Conservation (phyloP, 2,888 invertebrate genomes). For the Morinoia aosen region DNA sequence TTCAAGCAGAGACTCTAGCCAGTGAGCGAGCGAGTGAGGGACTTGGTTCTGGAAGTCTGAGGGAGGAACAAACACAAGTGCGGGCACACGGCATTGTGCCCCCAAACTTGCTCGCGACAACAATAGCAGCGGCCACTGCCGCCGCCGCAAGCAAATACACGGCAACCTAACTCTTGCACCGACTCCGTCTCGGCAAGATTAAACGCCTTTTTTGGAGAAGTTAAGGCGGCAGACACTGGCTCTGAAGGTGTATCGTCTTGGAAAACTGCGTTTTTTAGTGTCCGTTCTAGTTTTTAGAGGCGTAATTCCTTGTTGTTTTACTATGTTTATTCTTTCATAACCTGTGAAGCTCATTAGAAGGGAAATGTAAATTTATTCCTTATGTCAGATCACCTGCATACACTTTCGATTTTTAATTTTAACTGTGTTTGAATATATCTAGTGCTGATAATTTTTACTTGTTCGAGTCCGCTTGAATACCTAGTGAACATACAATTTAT, state of each 20-base stretch:
- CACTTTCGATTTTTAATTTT: neutral
- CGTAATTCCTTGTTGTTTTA: too few relatives aligned
- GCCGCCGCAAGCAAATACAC: neutral
- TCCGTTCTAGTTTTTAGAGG: too few relatives aligned
- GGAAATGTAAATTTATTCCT: too few relatives aligned
- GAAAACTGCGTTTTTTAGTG: neutral
- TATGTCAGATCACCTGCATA: too few relatives aligned
- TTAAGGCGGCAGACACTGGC: neutral
- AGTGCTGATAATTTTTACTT: neutral
- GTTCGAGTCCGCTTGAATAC: neutral
- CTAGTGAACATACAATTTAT: neutral
- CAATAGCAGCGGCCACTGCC: neutral
- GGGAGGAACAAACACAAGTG: neutral
- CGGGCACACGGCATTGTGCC: neutral
- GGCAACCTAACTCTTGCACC: neutral
- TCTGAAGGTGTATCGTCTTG: neutral
- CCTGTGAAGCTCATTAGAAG: too few relatives aligned
- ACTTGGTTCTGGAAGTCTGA: neutral
- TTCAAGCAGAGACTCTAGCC: neutral
- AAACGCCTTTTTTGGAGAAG: neutral
- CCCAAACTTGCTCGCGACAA: neutral
- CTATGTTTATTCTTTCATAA: too few relatives aligned
- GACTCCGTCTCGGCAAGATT: slow-evolving; percentile 2
- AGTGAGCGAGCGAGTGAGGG: neutral
- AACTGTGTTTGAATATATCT: neutral